Evolutionary conservation across 2,888 invertebrate species (phyloP), one percentile per base, ranked within the genome.

Genomic region (Hyles lineata): DNA sequence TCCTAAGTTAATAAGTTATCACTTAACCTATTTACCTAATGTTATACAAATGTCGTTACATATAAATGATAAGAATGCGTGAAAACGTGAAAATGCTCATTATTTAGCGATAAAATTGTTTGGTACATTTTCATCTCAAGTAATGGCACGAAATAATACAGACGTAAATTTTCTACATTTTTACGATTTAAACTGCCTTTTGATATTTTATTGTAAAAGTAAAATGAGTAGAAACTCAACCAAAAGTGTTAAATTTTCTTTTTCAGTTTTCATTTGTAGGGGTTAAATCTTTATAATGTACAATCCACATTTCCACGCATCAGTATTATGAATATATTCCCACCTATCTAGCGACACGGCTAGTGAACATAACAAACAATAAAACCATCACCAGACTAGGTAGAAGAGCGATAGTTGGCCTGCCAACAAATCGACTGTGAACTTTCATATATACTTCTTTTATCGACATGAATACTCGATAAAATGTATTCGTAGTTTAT

Each of bases 1-100:
- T 43, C 75, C 72, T 75, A 76, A 73, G 74, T 74, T 78, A 86
- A 85, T 87, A 88, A 88, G 81, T 86, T 82, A 83, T 75, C 63
- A 72, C 79, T 82, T 81, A 80, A 69, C 73, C 52, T 67, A 71
- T 35, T 59, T 23, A 74, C 79, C 80, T 81, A 82, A 78, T 81
- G 80, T 85, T 82, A 72, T 50, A 69, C 23, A 71, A 62, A 72
- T 35, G 43, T 59, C 29, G 60, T 67, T 29, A 29, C 35, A 15
- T 58, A 43, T 63, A 32, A 58, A 58, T 58, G 43, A 67, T 23
- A 29, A 43, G 50, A 25, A 50, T 25, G 25, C 72, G 60, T 21
- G 50, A 60, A 58, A 67, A 72, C 35, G 63, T 72, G 72, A 58
- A 59, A 67, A n/a, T 59, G 67, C 67, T 72, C 58, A 72, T 63